Percentiles rank a stretch among this genome's conserved stretches.
phyloP scores from a whole-genome alignment of 2,797 vertebrate genomes.

The Rhyacichthys aspro region DNA sequence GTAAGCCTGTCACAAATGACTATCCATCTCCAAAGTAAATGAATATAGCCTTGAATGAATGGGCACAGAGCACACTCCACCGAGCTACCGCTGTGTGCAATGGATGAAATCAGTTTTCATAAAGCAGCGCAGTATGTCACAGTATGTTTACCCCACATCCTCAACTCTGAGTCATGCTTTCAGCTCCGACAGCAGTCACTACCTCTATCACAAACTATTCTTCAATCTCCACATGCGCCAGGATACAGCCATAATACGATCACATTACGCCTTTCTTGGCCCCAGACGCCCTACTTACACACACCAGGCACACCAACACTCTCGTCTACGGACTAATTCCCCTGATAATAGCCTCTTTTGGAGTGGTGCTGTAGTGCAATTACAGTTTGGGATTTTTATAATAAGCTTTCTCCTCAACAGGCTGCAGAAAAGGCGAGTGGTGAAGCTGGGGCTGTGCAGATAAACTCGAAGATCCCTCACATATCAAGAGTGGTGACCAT shows the following conservation, averaged over 20 bases:
- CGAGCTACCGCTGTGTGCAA: slow-evolving; percentile 14
- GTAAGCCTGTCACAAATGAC: no score
- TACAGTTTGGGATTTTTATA: slow-evolving; percentile 53
- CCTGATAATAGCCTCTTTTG: slow-evolving; percentile 43
- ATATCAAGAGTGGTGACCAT: slow-evolving; percentile 77
- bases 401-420: slow-evolving; percentile 51
- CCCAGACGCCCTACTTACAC: slow-evolving; percentile 40
- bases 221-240: slow-evolving; percentile 26
- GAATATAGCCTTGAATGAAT: slow-evolving; percentile 4
- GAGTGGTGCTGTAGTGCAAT: slow-evolving; percentile 50
- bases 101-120: slow-evolving; percentile 5
- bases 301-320: slow-evolving; percentile 27
- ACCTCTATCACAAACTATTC: slow-evolving; percentile 20
- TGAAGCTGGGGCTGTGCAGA: slow-evolving; percentile 59
- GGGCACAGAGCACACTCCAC: slow-evolving; percentile 16
- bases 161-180: slow-evolving; percentile 36
- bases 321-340: slow-evolving; percentile 38
- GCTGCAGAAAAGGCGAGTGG: slow-evolving; percentile 47
- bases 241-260: slow-evolving; percentile 14
- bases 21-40: no score
- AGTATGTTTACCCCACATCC: slow-evolving; percentile 12
- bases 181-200: slow-evolving; percentile 22
- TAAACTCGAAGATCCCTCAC: slow-evolving; percentile 70
- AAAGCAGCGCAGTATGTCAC: slow-evolving; percentile 5
- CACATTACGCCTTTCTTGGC: slow-evolving; percentile 41